Base-by-base conservation (phyloP, 2,797 vertebrate species). In the Geotrypetes seraphini region DNA sequence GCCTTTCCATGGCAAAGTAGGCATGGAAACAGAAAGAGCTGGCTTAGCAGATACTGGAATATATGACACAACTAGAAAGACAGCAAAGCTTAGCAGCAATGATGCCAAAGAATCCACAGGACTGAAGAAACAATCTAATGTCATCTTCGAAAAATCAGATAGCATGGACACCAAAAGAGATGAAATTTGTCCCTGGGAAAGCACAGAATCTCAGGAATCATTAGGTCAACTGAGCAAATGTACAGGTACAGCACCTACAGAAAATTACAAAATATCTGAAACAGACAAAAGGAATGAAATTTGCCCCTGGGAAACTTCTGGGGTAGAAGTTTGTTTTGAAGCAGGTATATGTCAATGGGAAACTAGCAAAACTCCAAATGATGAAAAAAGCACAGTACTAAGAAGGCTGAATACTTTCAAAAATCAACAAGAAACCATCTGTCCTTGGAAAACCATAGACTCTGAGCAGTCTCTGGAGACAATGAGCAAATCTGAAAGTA, bases 301-400 rank as follows among this genome's bases (percentile, higher is more conserved):
- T 45, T 86, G 83, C 54, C 85, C 79, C 1, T 86, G 86, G 88
- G 81, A 85, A 26, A 47, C 19, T 2, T 35, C 16, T 18, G 56
- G 71, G 27, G 41, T 26, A 37, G 42, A 9, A 8, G 19, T 63
- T 29, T 12, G 48, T 17, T 8, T 63, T 53, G 12, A 58, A 69
- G 12, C 35, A 7, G 62, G 73, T n/a, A 32, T 79, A 21, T 75
- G 78, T 51, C 69, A 63, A 12, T 47, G 66, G 64, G 63, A 71
- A 26, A 19, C 6, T 3, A 27, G 16, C 33, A 6, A 47, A 22
- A 35, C 33, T 11, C 40, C 20, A 50, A 57, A 27, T 39, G 37
- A 36, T 25, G 31, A 20, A 4, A 13, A 7, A 28, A 14, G 10
- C 24, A 60, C 71, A n/a, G n/a, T 10, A 15, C 8, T 11, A 13